Evolutionary conservation across 2,888 invertebrate species (phyloP).

Genomic region (Lasioglossum figueresi): DNA sequence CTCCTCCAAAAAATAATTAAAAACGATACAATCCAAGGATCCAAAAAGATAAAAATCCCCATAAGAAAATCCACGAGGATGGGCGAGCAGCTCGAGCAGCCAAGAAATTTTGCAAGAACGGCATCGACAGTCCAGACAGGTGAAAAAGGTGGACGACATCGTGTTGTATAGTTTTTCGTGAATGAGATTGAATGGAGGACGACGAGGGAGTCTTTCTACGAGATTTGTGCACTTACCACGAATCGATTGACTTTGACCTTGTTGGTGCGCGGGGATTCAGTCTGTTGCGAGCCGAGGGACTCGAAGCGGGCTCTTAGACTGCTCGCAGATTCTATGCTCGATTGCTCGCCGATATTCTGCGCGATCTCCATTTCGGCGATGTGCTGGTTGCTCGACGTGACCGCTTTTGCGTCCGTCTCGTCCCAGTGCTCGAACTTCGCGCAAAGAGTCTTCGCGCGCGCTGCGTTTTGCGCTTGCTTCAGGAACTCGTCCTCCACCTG

Average conservation of each 20-base stretch:
- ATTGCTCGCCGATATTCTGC: slow-evolving; percentile 88
- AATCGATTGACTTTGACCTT: slow-evolving; percentile 93
- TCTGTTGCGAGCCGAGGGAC: slow-evolving; percentile 88
- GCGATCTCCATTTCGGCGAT: slow-evolving; percentile 83
- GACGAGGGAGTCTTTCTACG: slow-evolving; percentile 7
- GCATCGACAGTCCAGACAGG: not conserved
- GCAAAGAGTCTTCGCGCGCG: slow-evolving; percentile 92
- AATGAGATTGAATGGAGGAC: not conserved
- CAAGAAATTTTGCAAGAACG: not conserved
- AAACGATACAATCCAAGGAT: not conserved
- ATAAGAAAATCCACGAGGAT: too few relatives aligned
- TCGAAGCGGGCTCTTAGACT: slow-evolving; percentile 95
- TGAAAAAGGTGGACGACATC: not conserved
- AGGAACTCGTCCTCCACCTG: slow-evolving; percentile 88
- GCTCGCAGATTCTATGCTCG: slow-evolving; percentile 93
- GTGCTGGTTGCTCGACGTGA: slow-evolving; percentile 81
- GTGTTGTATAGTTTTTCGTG: not conserved
- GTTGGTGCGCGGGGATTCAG: slow-evolving; percentile 84
- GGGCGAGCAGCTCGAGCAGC: not conserved
- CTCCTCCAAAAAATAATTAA: not conserved
- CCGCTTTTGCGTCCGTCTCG: slow-evolving; percentile 85
- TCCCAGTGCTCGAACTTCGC: slow-evolving; percentile 96
- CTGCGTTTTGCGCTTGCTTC: slow-evolving; percentile 91
- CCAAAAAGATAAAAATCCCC: not conserved
- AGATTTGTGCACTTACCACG: slow-evolving; percentile 89